These are phyloP conservation scores for Pleuronectes platessa DNA, from an alignment of 2,113 vertebrate species.

Conservation along the genomic window DNA sequence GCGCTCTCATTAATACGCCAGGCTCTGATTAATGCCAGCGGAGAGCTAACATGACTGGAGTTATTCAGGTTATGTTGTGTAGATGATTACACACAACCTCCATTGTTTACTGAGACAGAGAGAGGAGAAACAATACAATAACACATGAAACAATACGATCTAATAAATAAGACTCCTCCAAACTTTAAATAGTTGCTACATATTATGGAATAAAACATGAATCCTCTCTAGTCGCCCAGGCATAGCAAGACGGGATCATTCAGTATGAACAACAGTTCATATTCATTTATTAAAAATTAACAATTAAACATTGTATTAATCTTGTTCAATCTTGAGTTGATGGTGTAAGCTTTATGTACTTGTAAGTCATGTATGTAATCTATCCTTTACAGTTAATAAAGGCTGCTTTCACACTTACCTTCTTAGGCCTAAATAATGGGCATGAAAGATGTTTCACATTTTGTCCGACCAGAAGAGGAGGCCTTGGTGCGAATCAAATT, in stretches of 20 bases:
- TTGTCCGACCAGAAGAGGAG: too few species aligned
- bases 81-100: slow-evolving; percentile 98
- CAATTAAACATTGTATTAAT: slow-evolving; percentile 10
- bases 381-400: slow-evolving; percentile 2
- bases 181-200: slow-evolving; percentile 22
- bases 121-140: slow-evolving; percentile 63
- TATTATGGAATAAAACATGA: slow-evolving; percentile 13
- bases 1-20: slow-evolving; percentile 99
- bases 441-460: too few species aligned
- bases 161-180: slow-evolving; percentile 44
- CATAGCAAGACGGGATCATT: neutral
- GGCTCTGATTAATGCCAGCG: slow-evolving; percentile 99
- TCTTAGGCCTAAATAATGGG: too few species aligned
- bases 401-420: too few species aligned
- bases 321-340: slow-evolving; percentile 19
- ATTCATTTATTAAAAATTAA: slow-evolving; percentile 30
- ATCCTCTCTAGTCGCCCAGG: neutral
- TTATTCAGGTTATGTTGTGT: slow-evolving; percentile 99
- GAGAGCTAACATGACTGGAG: slow-evolving; percentile 99
- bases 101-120: slow-evolving; percentile 94
- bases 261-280: neutral
- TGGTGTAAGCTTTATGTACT: slow-evolving; percentile 27
- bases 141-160: slow-evolving; percentile 53
- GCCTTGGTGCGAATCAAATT: too few species aligned
- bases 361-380: slow-evolving; percentile 20